Evolutionary conservation across 2,888 invertebrate species (phyloP).

Genomic region (Cerceris rybyensis): DNA sequence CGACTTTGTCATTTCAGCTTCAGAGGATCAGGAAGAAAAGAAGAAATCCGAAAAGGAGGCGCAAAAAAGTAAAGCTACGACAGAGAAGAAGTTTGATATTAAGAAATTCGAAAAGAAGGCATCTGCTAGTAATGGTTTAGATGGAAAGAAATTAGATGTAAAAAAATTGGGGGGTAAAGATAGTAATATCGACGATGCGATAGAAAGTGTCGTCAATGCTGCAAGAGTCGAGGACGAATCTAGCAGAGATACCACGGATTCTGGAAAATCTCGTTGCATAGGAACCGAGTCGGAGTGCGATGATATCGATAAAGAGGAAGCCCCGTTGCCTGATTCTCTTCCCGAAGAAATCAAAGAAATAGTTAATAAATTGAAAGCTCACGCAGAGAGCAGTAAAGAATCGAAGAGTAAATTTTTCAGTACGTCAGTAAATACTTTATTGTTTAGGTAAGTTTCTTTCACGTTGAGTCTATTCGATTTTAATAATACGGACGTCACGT

Average conservation of each 20-base stretch:
- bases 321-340: conserved; percentile 81
- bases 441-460: conserved; percentile 81
- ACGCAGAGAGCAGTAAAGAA: conserved; percentile 79
- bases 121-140: conserved; percentile 67
- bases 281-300: conserved; percentile 78
- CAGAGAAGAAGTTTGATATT: conserved; percentile 64
- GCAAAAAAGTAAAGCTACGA: conserved; percentile 51
- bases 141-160: conserved; percentile 69
- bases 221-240: conserved; percentile 78
- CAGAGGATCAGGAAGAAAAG: conserved; percentile 78
- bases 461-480: conserved; percentile 11
- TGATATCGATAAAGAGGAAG: conserved; percentile 78
- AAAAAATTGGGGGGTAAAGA: conserved; percentile 78
- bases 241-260: conserved; percentile 78
- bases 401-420: conserved; percentile 84
- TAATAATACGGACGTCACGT: conserved; percentile 1
- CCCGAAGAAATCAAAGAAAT: conserved; percentile 81
- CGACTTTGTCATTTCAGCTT: conserved; percentile 42
- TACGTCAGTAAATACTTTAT: conserved; percentile 82
- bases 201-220: conserved; percentile 84
- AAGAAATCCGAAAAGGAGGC: conserved; percentile 72
- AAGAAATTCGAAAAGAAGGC: conserved; percentile 67
- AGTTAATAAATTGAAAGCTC: conserved; percentile 81
- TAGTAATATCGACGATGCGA: conserved; percentile 83
- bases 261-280: conserved; percentile 78